Conservation (phyloP, 2,113 vertebrate species). For the Myiozetetes cayanensis region DNA sequence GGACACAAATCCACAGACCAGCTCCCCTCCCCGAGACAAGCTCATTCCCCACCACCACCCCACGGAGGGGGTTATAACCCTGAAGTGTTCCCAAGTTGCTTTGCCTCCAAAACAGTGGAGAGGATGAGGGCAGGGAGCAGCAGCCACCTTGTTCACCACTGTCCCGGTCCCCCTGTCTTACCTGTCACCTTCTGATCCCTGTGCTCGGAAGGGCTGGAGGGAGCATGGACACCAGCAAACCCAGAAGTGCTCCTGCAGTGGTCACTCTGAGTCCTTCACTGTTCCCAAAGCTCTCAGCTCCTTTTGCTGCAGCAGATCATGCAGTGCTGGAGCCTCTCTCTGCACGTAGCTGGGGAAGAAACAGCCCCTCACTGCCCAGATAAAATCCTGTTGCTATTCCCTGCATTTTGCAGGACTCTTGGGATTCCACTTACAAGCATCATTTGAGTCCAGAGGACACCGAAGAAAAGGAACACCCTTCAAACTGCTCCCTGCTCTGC, state of each 20-base stretch:
- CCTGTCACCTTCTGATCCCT: background rate
- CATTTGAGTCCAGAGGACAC: background rate
- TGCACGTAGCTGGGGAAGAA: accelerated
- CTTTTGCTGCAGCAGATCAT: background rate
- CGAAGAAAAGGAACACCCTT: background rate
- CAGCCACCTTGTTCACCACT: background rate
- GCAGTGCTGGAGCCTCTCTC: background rate
- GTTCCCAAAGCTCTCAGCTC: background rate
- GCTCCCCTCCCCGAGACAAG: accelerated
- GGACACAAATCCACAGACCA: background rate
- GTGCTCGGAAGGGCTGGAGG: accelerated
- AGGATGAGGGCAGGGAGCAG: accelerated
- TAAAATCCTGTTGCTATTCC: background rate
- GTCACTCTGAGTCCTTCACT: accelerated
- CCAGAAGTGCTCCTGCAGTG: background rate
- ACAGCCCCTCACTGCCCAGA: background rate
- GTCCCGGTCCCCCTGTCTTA: accelerated
- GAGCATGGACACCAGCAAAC: accelerated
- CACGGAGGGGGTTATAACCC: accelerated
- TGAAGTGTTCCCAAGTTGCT: background rate
- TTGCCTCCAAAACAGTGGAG: background rate
- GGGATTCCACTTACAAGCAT: background rate
- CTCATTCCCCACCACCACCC: background rate
- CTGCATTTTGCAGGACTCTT: background rate
- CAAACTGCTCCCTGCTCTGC: background rate